These are phyloP conservation scores for Hylia prasina DNA, from an alignment of 2,113 vertebrate species.

Conservation along the genomic window DNA sequence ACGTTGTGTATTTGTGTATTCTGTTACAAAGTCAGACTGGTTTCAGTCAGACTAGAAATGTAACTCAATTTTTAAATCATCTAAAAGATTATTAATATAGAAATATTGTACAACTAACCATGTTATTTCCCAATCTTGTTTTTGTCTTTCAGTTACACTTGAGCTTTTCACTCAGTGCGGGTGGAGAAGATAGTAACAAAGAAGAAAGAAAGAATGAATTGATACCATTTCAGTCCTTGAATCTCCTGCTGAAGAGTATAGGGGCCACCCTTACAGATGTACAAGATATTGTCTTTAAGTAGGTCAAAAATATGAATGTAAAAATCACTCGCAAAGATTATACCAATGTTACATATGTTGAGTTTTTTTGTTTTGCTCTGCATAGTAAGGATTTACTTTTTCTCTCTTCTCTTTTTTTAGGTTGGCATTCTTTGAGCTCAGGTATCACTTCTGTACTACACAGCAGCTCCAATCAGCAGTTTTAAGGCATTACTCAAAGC, in stretches of 20 bases:
- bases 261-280: slow-evolving; percentile 91
- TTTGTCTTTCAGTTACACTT: slow-evolving; percentile 82
- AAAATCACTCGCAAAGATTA: not conserved
- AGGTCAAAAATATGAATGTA: slow-evolving; percentile 45
- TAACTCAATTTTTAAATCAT: not conserved
- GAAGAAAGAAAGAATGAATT: slow-evolving; percentile 71
- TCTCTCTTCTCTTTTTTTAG: slow-evolving; percentile 44
- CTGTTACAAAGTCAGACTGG: not conserved
- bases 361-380: not conserved
- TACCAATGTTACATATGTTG: not conserved
- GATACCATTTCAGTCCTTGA: slow-evolving; percentile 78
- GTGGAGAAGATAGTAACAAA: slow-evolving; percentile 84
- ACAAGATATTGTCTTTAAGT: slow-evolving; percentile 95
- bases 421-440: slow-evolving; percentile 88
- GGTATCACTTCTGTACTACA: slow-evolving; percentile 86
- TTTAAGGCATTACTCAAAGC: slow-evolving; percentile 90
- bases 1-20: not conserved
- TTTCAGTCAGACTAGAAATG: not conserved
- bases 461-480: slow-evolving; percentile 90
- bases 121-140: not conserved
- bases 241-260: slow-evolving; percentile 92
- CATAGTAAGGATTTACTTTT: not conserved
- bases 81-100: not conserved
- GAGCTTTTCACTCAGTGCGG: slow-evolving; percentile 89
- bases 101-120: not conserved